These are phyloP conservation scores for Argya squamiceps DNA, from an alignment of 2,797 vertebrate species.

Conservation along the genomic window DNA sequence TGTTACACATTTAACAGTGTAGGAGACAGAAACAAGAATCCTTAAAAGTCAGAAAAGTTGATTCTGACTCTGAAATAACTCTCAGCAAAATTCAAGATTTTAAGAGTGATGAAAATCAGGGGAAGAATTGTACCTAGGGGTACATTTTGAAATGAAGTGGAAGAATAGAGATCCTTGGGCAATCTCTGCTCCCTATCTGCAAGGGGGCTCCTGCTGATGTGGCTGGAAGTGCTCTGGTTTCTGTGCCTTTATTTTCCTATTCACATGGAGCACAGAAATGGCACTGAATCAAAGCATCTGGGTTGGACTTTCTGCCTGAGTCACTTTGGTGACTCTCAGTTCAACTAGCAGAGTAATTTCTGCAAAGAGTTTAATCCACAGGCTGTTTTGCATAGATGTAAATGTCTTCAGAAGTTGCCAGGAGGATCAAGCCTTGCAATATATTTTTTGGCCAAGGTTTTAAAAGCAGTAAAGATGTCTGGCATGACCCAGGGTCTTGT, in stretches of 20 bases:
- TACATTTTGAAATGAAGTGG: background rate
- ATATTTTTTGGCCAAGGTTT: background rate
- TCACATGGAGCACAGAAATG: background rate
- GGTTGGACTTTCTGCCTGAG: background rate
- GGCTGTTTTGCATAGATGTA: background rate
- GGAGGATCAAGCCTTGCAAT: background rate
- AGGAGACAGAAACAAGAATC: background rate
- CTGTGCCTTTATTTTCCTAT: rapidly evolving
- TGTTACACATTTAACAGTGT: background rate
- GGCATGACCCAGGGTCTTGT: background rate
- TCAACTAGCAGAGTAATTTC: background rate
- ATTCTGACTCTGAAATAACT: background rate
- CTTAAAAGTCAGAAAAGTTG: background rate
- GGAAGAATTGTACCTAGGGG: background rate
- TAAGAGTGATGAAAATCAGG: background rate
- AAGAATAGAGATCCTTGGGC: background rate
- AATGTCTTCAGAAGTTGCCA: background rate
- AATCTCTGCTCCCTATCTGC: background rate
- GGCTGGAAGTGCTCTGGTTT: background rate
- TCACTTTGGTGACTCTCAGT: background rate
- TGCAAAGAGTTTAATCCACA: background rate
- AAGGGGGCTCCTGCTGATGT: rapidly evolving
- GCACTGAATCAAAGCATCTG: rapidly evolving
- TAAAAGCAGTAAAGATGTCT: background rate
- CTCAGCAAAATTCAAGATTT: background rate